Base-by-base conservation (phyloP, 1,140 invertebrate species). In the Ruditapes philippinarum region DNA sequence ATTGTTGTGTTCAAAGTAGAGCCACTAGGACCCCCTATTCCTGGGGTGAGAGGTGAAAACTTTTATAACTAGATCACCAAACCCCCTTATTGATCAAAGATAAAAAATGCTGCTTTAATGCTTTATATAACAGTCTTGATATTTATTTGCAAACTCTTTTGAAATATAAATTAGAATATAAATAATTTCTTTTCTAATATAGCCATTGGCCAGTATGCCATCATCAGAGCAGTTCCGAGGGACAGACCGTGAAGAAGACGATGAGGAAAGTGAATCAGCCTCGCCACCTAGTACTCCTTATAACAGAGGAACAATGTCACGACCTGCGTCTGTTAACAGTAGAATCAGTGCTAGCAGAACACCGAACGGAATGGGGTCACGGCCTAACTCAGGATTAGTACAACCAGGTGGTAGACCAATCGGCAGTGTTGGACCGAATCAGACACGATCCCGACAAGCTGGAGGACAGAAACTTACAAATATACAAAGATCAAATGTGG, bases 131-230 rank as follows among this genome's bases (percentile, higher is more conserved):
- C n/a, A n/a, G n/a, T n/a, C n/a, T n/a, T n/a, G n/a, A n/a, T n/a
- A n/a, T n/a, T n/a, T n/a, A n/a, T n/a, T n/a, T n/a, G n/a, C n/a
- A n/a, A n/a, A n/a, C n/a, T n/a, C n/a, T n/a, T n/a, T n/a, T n/a
- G n/a, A n/a, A n/a, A n/a, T n/a, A n/a, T n/a, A n/a, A n/a, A n/a
- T n/a, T n/a, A n/a, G n/a, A n/a, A n/a, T n/a, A n/a, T n/a, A n/a
- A n/a, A n/a, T n/a, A n/a, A 5, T 62, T 62, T 28, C n/a, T 28
- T 28, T 76, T 38, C 42, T 33, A 17, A 2, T 65, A 14, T 25
- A 84, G 94, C 94, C 94, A 45, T 82, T 95, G 33, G 85, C 88
- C 51, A 94, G 94, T 85, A 95, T 95, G 94, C 94, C 94, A 79
- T 90, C 92, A 17, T 91, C 90, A 65, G 83, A 91, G 9, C 89